Percentiles rank a stretch among this genome's conserved stretches.
phyloP scores from a whole-genome alignment of 2,888 invertebrate species.

The Aleiodes leptofemur region DNA sequence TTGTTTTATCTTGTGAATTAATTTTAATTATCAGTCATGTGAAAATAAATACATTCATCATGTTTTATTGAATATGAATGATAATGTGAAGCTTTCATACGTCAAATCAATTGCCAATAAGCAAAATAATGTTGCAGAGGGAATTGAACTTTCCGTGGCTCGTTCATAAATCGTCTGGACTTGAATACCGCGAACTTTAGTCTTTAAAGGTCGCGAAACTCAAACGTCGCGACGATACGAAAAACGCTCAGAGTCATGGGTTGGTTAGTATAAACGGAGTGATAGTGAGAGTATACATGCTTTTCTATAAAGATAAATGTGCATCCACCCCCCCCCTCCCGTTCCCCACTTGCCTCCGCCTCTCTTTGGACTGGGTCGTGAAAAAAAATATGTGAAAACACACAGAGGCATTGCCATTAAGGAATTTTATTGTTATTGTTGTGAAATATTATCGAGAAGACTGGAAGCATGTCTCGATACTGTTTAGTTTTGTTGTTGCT shows the following conservation, averaged over 20 bases:
- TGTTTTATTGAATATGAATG: not conserved
- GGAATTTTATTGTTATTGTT: slow-evolving; percentile 11
- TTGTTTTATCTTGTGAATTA: not conserved
- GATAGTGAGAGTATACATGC: slow-evolving; percentile 20
- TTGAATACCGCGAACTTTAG: slow-evolving; percentile 72
- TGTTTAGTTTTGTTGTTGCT: not conserved
- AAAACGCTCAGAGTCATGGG: slow-evolving; percentile 3
- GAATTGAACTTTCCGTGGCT: slow-evolving; percentile 67
- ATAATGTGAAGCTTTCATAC: not conserved
- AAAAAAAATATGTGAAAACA: not conserved
- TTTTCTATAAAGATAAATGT: slow-evolving; percentile 16
- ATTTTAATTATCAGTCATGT: not conserved
- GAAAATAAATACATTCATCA: not conserved
- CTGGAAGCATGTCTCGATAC: not conserved
- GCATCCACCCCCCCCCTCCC: not conserved
- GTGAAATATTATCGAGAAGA: slow-evolving; percentile 7
- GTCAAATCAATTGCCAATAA: slow-evolving; percentile 25
- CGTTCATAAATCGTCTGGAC: slow-evolving; percentile 67
- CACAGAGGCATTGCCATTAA: not conserved
- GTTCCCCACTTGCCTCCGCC: too few relatives aligned
- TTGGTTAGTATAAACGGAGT: slow-evolving; percentile 23
- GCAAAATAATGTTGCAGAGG: slow-evolving; percentile 47
- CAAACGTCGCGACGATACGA: slow-evolving; percentile 54
- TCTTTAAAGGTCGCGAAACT: slow-evolving; percentile 72
- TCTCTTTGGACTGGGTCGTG: not conserved